Base-by-base conservation (phyloP, 2,888 invertebrate species). In the Ophion ventricosus region DNA sequence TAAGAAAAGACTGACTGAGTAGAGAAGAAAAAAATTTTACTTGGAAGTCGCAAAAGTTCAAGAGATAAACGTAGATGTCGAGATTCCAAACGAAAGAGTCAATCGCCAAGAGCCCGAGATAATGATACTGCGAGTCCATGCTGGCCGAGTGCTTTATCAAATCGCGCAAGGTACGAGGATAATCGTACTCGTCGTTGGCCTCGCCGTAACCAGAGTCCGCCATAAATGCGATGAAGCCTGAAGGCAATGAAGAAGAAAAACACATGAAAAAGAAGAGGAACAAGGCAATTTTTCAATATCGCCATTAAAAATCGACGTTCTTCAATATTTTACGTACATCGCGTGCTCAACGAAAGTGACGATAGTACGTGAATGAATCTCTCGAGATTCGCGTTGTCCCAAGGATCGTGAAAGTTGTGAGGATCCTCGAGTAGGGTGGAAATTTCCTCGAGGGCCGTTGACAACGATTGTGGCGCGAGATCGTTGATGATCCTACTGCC, bases 141-240 rank as follows among this genome's bases (percentile, higher is more conserved):
- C 91, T 88, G n/a, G 89, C 35, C 1, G 90, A 88, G 75, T 89
- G 76, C n/a, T 87, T 86, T 43, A 92, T 88, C 23, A 93, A 84
- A 81, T 92, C 90, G 5, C 80, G 69, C 10, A 93, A 87, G 80
- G 91, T 91, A 7, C 83, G 83, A 7, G 91, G 91, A 86, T 88
- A 89, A 61, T 89, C 85, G 64, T 89, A 90, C n/a, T 92, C 91
- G 1, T 87, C 88, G 35, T 73, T 84, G 5, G 85, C 84, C 10
- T 76, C 82, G 40, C 89, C 89, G 29, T 88, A 88, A 1, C 83
- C 85, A 49, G 85, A 35, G 61, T 89, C 82, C 14, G 87, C 83
- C 88, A 92, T 90, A 81, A 93, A 92, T 25, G 91, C 89, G 26
- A 89, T 87, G 29, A 92, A 91, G 87, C 93, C 93, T 93, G 70